These are phyloP conservation scores for Henricia sp. DNA, from an alignment of 53 echinoderm and acorn worm species.

Conservation along the genomic window DNA sequence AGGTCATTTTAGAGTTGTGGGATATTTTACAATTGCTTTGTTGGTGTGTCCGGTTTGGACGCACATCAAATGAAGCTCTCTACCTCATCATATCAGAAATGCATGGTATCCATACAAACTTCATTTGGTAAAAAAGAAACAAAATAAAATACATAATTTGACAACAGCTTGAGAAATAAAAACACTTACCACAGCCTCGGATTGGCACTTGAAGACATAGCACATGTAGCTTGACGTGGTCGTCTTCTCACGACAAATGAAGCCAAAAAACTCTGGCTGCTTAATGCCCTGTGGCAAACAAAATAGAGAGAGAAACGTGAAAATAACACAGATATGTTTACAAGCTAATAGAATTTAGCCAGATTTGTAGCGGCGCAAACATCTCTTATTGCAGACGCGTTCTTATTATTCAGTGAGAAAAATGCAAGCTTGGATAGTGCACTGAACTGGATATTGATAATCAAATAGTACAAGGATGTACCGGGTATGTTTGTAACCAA, in stretches of 20 bases:
- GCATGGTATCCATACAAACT: too few relatives aligned
- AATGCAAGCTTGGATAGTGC: background rate
- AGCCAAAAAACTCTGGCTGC: conserved; percentile 97
- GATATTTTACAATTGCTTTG: too few relatives aligned
- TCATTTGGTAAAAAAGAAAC: background rate
- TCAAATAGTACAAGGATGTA: too few relatives aligned
- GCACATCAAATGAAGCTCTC: too few relatives aligned
- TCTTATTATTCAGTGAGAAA: too few relatives aligned
- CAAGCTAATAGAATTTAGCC: conserved; percentile 4
- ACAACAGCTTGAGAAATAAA: too few relatives aligned
- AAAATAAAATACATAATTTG: too few relatives aligned
- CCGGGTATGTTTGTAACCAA: too few relatives aligned
- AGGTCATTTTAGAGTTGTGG: too few relatives aligned
- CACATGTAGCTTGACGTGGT: conserved; percentile 82
- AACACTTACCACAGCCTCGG: conserved; percentile 87
- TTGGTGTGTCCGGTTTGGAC: too few relatives aligned
- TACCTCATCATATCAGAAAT: too few relatives aligned
- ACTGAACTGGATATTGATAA: too few relatives aligned
- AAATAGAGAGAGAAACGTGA: background rate
- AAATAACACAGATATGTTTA: background rate
- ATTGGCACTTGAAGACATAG: conserved; percentile 97
- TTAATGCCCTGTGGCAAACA: conserved; percentile 84
- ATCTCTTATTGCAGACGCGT: background rate
- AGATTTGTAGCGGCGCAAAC: background rate
- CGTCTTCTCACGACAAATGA: conserved; percentile 88